A percentile compares a stretch with the other conserved stretches of the same genome.
These are phyloP conservation scores for Drosophila bunnanda DNA, from an alignment of 2,888 invertebrate genomes.

Conservation along the genomic window DNA sequence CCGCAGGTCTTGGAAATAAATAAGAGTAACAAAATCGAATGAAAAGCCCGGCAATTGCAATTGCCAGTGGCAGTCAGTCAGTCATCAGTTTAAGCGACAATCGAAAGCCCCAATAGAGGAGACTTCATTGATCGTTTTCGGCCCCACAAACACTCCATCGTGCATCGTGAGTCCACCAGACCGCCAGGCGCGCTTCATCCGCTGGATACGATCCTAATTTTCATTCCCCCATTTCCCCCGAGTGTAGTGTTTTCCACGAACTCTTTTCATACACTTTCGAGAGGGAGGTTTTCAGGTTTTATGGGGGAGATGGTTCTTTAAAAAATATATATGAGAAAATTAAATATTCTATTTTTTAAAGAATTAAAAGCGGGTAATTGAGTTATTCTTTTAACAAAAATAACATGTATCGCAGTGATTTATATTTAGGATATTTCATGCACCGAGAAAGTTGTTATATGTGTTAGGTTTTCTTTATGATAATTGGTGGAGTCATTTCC, in stretches of 20 bases:
- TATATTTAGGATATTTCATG: too few species aligned
- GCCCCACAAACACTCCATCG: constrained; percentile 33
- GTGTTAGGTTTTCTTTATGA: too few species aligned
- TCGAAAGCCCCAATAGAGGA: constrained; percentile 54
- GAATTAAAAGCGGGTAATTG: too few species aligned
- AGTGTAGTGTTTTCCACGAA: constrained; percentile 62
- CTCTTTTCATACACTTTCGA: constrained; percentile 23
- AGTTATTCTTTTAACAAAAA: too few species aligned
- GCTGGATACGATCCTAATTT: constrained; percentile 1
- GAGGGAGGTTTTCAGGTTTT: neutral
- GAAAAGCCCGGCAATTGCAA: constrained; percentile 26
- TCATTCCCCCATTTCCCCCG: neutral
- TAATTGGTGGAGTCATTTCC: too few species aligned
- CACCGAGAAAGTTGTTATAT: too few species aligned
- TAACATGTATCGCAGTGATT: too few species aligned
- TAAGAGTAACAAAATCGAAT: constrained; percentile 9
- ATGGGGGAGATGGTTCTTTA: accelerated
- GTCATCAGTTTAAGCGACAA: constrained; percentile 17
- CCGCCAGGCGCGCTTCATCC: constrained; percentile 69
- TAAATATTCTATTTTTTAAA: neutral
- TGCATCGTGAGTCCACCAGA: constrained; percentile 49
- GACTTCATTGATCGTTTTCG: constrained; percentile 74
- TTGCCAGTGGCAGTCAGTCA: constrained; percentile 15
- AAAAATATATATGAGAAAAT: neutral
- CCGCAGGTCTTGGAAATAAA: constrained; percentile 26